These are phyloP conservation scores for Orgyia antiqua DNA, from an alignment of 2,888 invertebrate genomes.

Conservation along the genomic window DNA sequence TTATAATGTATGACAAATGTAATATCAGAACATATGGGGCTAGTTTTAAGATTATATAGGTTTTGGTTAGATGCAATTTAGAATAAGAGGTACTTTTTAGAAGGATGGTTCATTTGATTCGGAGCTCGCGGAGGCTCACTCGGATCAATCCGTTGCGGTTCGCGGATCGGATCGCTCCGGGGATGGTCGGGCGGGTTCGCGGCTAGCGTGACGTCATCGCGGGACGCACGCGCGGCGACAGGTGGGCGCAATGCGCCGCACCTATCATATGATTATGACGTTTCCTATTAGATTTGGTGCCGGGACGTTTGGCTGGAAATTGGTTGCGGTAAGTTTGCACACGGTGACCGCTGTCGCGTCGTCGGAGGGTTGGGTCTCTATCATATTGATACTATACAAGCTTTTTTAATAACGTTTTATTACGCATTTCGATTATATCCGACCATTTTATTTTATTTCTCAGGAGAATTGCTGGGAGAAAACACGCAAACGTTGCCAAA, in stretches of 20 bases:
- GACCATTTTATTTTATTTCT: too few species aligned
- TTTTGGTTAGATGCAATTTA: too few species aligned
- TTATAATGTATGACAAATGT: slow-evolving; percentile 12
- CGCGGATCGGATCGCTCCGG: slow-evolving; percentile 37
- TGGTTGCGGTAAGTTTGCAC: slow-evolving; percentile 47
- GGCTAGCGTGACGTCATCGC: slow-evolving; percentile 59
- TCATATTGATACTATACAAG: slow-evolving; percentile 25
- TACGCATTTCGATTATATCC: too few species aligned
- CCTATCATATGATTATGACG: slow-evolving; percentile 75
- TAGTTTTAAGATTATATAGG: slow-evolving; percentile 5
- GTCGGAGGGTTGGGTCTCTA: slow-evolving; percentile 15
- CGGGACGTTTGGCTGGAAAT: slow-evolving; percentile 44
- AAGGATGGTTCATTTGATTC: slow-evolving; percentile 46
- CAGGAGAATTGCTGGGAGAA: too few species aligned
- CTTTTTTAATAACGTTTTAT: too few species aligned
- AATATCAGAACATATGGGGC: slow-evolving; percentile 5
- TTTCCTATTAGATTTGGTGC: slow-evolving; percentile 59
- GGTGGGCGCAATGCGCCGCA: slow-evolving; percentile 76
- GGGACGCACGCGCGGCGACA: slow-evolving; percentile 75
- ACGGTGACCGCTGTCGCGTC: slow-evolving; percentile 25
- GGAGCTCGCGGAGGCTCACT: slow-evolving; percentile 37
- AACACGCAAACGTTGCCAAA: too few species aligned
- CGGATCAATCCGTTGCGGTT: slow-evolving; percentile 63
- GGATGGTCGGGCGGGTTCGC: slow-evolving; percentile 39
- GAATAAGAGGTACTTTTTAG: too few species aligned